Conservation (phyloP, 2,797 vertebrate genomes). For the Melanogrammus aeglefinus region DNA sequence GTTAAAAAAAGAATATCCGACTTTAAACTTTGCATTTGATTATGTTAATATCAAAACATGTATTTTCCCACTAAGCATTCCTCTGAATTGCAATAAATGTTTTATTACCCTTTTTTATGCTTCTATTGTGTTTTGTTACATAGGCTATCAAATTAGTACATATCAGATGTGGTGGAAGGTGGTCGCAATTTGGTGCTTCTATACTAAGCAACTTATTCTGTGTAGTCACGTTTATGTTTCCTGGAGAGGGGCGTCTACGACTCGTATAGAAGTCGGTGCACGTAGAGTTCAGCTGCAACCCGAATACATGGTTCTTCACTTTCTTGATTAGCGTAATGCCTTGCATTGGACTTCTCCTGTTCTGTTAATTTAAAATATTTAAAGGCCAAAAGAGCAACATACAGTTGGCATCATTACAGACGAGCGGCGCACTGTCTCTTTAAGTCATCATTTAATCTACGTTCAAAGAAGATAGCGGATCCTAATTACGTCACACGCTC, state of each 20-base stretch:
- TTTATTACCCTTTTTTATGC: conserved; percentile 13
- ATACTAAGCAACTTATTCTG: background rate
- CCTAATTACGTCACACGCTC: conserved; percentile 58
- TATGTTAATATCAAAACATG: conserved; percentile 1
- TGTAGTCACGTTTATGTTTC: background rate
- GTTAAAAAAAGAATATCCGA: conserved; percentile 3
- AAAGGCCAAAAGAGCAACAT: background rate
- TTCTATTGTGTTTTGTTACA: conserved; percentile 11
- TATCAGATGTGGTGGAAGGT: background rate
- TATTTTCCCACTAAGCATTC: conserved; percentile 43
- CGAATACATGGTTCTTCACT: background rate
- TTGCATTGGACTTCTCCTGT: background rate
- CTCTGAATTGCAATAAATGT: conserved; percentile 57
- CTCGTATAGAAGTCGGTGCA: background rate
- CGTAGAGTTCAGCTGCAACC: conserved; percentile 5
- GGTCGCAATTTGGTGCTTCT: background rate
- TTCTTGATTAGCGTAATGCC: background rate
- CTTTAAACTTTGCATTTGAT: background rate
- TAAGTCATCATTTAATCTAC: conserved; percentile 44
- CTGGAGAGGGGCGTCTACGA: background rate
- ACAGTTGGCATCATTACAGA: background rate
- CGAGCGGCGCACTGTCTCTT: conserved; percentile 53
- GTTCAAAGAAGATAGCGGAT: conserved; percentile 51
- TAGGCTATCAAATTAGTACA: background rate
- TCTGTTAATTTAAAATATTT: background rate